Evolutionary conservation across 1,140 invertebrate genomes (phyloP).

Genomic region (Nephila pilipes): DNA sequence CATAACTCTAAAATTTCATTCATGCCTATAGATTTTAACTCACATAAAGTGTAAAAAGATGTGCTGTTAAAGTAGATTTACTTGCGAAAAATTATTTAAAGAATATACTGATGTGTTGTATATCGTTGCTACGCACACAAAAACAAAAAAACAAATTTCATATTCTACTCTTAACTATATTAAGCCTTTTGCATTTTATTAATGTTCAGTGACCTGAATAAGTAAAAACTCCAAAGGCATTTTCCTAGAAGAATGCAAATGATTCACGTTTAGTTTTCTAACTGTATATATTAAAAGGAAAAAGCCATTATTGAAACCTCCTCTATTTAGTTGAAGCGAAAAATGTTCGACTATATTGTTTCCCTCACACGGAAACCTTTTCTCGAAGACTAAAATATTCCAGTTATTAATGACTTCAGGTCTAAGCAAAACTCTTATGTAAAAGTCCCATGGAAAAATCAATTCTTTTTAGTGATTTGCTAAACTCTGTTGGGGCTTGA

Average conservation of each 20-base stretch:
- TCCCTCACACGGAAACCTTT: background rate
- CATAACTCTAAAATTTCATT: background rate
- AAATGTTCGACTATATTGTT: conserved; percentile 36
- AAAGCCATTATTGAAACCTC: conserved; percentile 6
- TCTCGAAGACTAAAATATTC: conserved; percentile 7
- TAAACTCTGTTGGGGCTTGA: too few species aligned
- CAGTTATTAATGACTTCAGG: conserved; percentile 41
- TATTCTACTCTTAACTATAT: background rate
- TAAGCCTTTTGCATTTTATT: background rate
- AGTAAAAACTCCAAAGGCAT: background rate
- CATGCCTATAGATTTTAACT: background rate
- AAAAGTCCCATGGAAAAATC: too few species aligned
- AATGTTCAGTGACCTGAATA: background rate
- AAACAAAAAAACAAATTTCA: background rate
- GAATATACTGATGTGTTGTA: background rate
- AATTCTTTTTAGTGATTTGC: too few species aligned
- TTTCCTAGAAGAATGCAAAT: conserved; percentile 14
- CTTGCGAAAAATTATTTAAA: background rate
- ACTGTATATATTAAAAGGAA: conserved; percentile 27
- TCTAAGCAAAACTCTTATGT: too few species aligned
- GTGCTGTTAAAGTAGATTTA: background rate
- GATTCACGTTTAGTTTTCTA: conserved; percentile 2
- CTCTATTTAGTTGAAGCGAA: conserved; percentile 35
- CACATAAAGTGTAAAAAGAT: background rate
- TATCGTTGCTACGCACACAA: background rate